Conservation (phyloP, 92 coral and sea anemone genomes). For the Hydrozoanthus gracilis region DNA sequence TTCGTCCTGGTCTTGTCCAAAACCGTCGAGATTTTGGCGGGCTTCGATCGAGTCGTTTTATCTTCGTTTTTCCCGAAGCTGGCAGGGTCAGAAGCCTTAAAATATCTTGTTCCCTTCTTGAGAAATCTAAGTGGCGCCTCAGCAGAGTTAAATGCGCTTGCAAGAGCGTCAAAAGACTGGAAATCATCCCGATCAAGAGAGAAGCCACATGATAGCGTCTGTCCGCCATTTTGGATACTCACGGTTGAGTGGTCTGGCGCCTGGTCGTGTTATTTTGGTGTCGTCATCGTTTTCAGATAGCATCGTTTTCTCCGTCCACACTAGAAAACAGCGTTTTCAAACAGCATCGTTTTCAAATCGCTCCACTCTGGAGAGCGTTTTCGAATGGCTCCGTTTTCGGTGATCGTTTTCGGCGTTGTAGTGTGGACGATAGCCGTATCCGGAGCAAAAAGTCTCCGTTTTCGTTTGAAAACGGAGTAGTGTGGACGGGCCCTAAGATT, state of each 20-base stretch:
- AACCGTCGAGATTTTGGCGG: conserved; percentile 38
- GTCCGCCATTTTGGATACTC: conserved; percentile 53
- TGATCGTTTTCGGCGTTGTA: too few species aligned
- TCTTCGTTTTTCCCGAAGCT: conserved; percentile 31
- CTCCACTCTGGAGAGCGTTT: too few species aligned
- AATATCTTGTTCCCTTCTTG: conserved; percentile 40
- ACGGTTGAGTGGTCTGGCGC: conserved; percentile 49
- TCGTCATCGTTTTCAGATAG: conserved; percentile 31
- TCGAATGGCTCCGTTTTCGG: not conserved
- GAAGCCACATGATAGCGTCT: conserved; percentile 42
- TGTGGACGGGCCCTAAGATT: not conserved
- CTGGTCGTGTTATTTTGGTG: conserved; percentile 37
- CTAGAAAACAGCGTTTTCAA: conserved; percentile 24
- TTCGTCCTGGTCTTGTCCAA: conserved; percentile 48
- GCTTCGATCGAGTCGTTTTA: conserved; percentile 46
- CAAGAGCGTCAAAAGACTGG: conserved; percentile 52
- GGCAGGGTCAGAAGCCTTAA: conserved; percentile 51
- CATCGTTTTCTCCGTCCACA: conserved; percentile 24
- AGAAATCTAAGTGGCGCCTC: conserved; percentile 42
- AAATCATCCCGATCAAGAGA: conserved; percentile 28
- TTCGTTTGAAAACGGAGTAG: not conserved
- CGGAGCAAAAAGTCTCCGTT: too few species aligned
- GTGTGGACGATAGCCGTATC: too few species aligned
- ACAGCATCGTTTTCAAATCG: conserved; percentile 1
- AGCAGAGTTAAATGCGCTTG: conserved; percentile 46